Base-by-base conservation (phyloP, 2,797 vertebrate species). In the Chanos chanos region DNA sequence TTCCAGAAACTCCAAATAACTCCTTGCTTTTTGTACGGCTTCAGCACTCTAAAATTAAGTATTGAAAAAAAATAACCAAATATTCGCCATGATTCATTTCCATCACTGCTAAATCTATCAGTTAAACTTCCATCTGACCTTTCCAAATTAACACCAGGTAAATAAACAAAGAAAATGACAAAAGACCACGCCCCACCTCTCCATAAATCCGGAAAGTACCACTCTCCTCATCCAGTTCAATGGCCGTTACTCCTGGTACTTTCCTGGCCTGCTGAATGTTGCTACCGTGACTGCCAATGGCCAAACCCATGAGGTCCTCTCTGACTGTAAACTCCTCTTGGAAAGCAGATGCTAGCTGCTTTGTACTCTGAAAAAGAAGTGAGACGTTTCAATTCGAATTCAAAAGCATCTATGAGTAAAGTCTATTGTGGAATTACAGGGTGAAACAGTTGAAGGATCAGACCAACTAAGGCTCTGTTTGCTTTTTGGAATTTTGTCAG, bases 201-300 rank as follows among this genome's bases (percentile, higher is more conserved):
- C 96, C 97, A n/a, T 98, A 99, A 74, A 99, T 93, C 78, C 94
- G 90, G 84, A 99, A 99, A 10, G 93, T 99, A 61, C 94, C 93
- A 0, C 91, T 96, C 76, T 94, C 93, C 74, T 99, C 97, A 48
- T 99, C 95, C 55, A 99, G 84, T 61, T 99, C 97, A 58, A 99
- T 99, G 67, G 96, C 95, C 2, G 94, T 94, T 79, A 99, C 94
- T 30, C 96, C 95, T 4, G 91, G 85, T 61, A 98, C 93, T 60
- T 97, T 98, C n/a, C 97, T 89, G 68, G 97, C 96, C 74, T 97
- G 96, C 25, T 99, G 97, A 65, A 99, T 99, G 86, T 99, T 99
- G 84, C 81, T 96, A 74, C 97, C 97, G 22, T 99, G 97, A 0
- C 94, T 99, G 79, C 97, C 97, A 60, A 99, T 99, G 77, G 97